Conservation (phyloP, 1,140 invertebrate genomes). For the Papilio polytes region DNA sequence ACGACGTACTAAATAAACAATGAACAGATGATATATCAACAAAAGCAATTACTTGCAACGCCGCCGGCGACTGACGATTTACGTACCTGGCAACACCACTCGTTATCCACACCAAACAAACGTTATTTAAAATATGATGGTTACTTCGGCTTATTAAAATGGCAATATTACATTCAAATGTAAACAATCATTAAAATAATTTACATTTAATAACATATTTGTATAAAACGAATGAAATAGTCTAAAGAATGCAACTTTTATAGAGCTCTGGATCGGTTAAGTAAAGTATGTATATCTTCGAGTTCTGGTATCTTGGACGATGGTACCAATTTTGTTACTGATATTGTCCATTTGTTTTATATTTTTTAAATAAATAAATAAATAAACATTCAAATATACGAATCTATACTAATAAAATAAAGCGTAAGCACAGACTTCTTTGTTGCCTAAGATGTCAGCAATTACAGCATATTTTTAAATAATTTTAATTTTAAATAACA, state of each 20-base stretch:
- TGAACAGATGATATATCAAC: conserved; percentile 75
- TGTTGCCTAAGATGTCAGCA: too few relatives aligned
- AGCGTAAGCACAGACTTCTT: too few relatives aligned
- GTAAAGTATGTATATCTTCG: background rate
- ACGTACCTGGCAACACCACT: conserved; percentile 58
- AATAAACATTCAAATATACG: too few relatives aligned
- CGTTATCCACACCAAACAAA: conserved; percentile 63
- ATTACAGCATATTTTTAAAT: too few relatives aligned
- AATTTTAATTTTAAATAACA: too few relatives aligned
- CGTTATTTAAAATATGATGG: conserved; percentile 62
- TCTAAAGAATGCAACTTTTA: background rate
- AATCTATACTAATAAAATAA: too few relatives aligned
- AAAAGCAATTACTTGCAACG: conserved; percentile 70
- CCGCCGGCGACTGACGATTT: conserved; percentile 66
- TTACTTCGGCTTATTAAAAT: conserved; percentile 47
- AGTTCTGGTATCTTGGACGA: background rate
- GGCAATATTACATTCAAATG: conserved; percentile 43
- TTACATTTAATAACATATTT: conserved; percentile 14
- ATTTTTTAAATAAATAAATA: too few relatives aligned
- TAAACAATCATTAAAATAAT: background rate
- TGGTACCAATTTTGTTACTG: background rate
- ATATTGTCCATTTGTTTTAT: background rate
- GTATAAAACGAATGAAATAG: conserved; percentile 8
- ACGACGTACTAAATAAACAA: conserved; percentile 77
- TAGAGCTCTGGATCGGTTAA: background rate